Evolutionary conservation across 2,888 invertebrate genomes (phyloP), one percentile per base, ranked within the genome.

Genomic region (Prosapia bicincta): DNA sequence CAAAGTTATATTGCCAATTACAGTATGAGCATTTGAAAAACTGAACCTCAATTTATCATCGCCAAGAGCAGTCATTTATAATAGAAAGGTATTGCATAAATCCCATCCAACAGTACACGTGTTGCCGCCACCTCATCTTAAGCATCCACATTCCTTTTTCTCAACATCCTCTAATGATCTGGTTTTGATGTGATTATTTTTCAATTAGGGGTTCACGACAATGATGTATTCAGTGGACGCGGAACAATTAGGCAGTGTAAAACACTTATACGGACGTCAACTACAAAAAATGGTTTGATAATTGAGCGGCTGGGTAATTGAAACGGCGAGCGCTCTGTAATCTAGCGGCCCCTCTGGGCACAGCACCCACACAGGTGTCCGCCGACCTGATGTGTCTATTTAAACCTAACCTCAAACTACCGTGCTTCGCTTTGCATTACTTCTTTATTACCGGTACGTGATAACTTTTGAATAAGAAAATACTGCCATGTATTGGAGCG

Each of bases 261-360:
- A 72, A 72, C 72, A 72, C 72, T 72, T 72, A 67, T 32, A 72
- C 72, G 72, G 72, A 72, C 72, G 72, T 72, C 72, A 67, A 67
- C 72, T 30, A 72, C 67, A 72, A 72, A 72, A 72, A 72, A 72
- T 72, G 72, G 72, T 72, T 67, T 67, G 72, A 67, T 72, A 72
- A 72, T 72, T 66, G 72, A 72, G 66, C 72, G 72, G 67, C 32
- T n/a, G 20, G 72, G 72, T 72, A 72, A 72, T 72, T 72, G 72
- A 72, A 72, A 72, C 72, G 9, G 72, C 66, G 72, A 25, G 66
- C 28, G 32, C 30, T 25, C 72, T 72, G 72, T 72, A 72, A 72
- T 72, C 72, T 25, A 2, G 67, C 67, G 67, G 66, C 72, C 30
- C 32, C 32, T 24, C 30, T 15, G 67, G 54, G 54, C 54, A 54